Percentiles rank a stretch among this genome's conserved stretches.
Conservation (phyloP, 2,888 invertebrate genomes). For the Eupithecia pulchellata region DNA sequence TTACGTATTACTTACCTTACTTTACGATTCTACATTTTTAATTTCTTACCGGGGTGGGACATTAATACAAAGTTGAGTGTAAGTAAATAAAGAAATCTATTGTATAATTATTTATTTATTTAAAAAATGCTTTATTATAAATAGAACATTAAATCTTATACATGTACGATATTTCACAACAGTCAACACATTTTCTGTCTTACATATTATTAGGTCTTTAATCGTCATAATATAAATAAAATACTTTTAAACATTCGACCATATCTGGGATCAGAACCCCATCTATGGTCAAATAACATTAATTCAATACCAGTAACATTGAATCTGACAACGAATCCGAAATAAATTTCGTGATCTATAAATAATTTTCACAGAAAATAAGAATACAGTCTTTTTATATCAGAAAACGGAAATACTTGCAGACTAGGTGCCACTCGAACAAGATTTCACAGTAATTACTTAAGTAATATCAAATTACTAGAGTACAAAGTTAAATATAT, state of each 20-base stretch:
- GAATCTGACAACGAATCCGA: conserved; percentile 51
- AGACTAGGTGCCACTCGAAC: conserved; percentile 69
- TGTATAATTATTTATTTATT: conserved; percentile 70
- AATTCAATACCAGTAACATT: conserved; percentile 50
- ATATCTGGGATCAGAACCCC: conserved; percentile 31
- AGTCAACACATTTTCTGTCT: conserved; percentile 55
- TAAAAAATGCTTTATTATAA: conserved; percentile 79
- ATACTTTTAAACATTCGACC: conserved; percentile 50
- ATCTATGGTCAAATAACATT: conserved; percentile 49
- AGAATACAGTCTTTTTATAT: conserved; percentile 74
- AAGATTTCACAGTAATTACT: conserved; percentile 51
- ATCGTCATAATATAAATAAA: conserved; percentile 49
- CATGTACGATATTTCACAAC: conserved; percentile 67
- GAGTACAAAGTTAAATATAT: conserved; percentile 53
- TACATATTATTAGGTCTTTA: conserved; percentile 59
- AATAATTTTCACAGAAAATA: conserved; percentile 58
- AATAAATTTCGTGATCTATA: conserved; percentile 45
- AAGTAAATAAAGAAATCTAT: conserved; percentile 24
- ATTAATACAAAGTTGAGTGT: too few relatives aligned
- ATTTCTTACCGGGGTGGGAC: too few relatives aligned
- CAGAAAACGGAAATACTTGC: conserved; percentile 65
- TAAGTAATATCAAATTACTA: conserved; percentile 60
- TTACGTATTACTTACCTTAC: too few relatives aligned
- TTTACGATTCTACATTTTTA: too few relatives aligned
- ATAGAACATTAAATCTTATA: conserved; percentile 76